Base-by-base conservation (phyloP, 2,888 invertebrate genomes). In the Hydroisotoma schaefferi region DNA sequence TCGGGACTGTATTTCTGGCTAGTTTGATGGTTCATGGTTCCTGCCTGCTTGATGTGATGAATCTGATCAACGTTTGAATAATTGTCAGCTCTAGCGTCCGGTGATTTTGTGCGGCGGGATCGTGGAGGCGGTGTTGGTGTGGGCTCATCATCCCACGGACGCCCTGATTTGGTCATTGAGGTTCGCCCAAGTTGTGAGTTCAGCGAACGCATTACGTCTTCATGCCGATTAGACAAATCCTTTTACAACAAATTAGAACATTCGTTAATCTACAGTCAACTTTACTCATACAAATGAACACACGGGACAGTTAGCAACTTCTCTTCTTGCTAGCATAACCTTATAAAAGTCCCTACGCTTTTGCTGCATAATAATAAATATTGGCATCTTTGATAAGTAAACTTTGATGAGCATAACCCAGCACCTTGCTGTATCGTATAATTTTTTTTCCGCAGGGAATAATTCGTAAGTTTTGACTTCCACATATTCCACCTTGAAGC, bases 41-140 rank as follows among this genome's bases (percentile, higher is more conserved):
- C 63, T 57, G 63, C 51, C 55, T 57, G 60, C 60, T 64, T 59
- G 65, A 58, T 59, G 51, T 62, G 64, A 57, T 63, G 48, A 48
- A 57, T 69, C 29, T 72, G 72, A 69, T 69, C 66, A 59, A 59
- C 18, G 44, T 37, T 27, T 29, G 40, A 44, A 49, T 29, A 61
- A 52, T 55, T 55, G 48, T 68, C 66, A 48, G 55, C 46, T 63
- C 71, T 65, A 43, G 64, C 58, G 52, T 72, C 72, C 26, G 72
- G 72, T 44, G 72, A 72, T 60, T 70, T 69, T 62, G 68, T 61
- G 46, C 70, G 67, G 57, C 72, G 72, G 56, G 67, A 67, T 65
- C 70, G 72, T 59, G 72, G 72, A 58, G 72, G 72, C 55, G 72
- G 71, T 68, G 72, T 71, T 65, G 70, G 68, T 59, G 69, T 66